A percentile compares a stretch with the other conserved stretches of the same genome.
Conservation (phyloP, 1,140 invertebrate genomes). For the Aporrectodea caliginosa region DNA sequence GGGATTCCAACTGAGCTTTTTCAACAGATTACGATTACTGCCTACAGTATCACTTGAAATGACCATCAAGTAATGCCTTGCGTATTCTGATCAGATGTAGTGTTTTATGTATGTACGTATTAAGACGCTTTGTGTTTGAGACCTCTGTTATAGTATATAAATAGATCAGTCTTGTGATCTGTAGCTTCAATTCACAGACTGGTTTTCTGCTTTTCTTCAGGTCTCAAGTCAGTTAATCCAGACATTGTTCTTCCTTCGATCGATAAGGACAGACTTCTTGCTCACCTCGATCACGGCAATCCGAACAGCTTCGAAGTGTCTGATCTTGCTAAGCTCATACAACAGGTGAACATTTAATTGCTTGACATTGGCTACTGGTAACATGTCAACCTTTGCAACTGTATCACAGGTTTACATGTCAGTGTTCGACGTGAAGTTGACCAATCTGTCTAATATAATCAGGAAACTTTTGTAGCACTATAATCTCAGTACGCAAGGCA, state of each 20-base stretch:
- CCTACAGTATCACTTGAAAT: no score
- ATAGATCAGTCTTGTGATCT: neutral
- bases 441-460: no score
- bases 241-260: neutral
- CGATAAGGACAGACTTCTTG: neutral
- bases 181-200: no score
- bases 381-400: neutral
- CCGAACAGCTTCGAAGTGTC: conserved; percentile 90
- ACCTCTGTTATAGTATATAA: neutral
- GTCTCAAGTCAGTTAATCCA: neutral
- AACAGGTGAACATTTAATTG: conserved; percentile 58
- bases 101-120: neutral
- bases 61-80: neutral
- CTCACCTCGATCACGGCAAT: conserved; percentile 83
- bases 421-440: neutral
- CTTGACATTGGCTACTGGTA: neutral
- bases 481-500: no score
- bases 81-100: neutral
- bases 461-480: no score
- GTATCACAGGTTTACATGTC: neutral
- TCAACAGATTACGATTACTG: no score
- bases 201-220: no score
- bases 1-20: no score
- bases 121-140: neutral
- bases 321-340: conserved; percentile 87